Percentiles rank a stretch among this genome's conserved stretches.
Evolutionary conservation across 2,113 vertebrate species (phyloP).

Genomic region (Pluvialis apricaria): DNA sequence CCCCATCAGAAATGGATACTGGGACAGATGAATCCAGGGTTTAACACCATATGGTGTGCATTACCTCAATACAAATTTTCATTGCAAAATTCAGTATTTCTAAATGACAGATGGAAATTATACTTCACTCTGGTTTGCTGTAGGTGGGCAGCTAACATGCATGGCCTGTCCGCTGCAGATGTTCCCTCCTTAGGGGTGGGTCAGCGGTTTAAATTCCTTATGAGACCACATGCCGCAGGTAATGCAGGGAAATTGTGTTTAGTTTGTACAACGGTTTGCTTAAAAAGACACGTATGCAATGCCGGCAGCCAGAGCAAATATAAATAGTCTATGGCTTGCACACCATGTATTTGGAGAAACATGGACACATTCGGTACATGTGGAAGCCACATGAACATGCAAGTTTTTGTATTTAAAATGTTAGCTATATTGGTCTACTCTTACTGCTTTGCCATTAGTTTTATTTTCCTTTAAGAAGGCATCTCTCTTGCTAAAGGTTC

Average conservation of each 20-base stretch:
- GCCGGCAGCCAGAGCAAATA: neutral
- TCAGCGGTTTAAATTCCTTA: neutral
- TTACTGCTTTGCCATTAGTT: neutral
- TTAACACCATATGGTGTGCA: neutral
- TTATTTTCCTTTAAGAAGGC: neutral
- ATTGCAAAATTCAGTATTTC: neutral
- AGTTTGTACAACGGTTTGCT: neutral
- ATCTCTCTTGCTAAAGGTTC: neutral
- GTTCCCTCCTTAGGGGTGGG: neutral
- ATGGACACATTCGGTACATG: neutral
- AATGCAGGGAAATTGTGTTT: neutral
- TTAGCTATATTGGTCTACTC: neutral
- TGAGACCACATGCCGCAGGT: neutral
- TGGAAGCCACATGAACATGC: neutral
- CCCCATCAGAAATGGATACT: accelerated
- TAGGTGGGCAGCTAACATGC: neutral
- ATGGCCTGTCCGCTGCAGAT: neutral
- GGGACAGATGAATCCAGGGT: neutral
- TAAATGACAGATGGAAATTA: neutral
- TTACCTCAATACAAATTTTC: neutral
- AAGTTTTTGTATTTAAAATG: neutral
- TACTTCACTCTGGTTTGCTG: neutral
- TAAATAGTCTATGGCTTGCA: neutral
- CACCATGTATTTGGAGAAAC: neutral
- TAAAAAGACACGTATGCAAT: neutral